A percentile compares a stretch with the other conserved stretches of the same genome.
Conservation (phyloP, 2,888 invertebrate genomes). For the Agrilus biguttatus region DNA sequence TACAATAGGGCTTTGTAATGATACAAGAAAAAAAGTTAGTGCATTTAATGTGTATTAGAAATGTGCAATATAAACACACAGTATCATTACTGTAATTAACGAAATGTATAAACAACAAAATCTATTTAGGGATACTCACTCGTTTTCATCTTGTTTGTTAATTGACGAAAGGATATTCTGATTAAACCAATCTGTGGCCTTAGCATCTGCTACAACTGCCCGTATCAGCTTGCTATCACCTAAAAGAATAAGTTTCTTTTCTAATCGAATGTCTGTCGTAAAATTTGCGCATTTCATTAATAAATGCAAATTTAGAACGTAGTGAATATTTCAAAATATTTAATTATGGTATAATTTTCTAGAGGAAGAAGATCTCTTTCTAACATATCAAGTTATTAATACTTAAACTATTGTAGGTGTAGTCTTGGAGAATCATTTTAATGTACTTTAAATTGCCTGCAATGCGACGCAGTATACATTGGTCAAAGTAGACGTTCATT, state of each 20-base stretch:
- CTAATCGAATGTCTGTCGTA: no score
- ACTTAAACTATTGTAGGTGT: no score
- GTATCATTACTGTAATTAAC: not conserved
- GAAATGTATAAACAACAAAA: not conserved
- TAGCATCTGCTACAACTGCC: conserved; percentile 76
- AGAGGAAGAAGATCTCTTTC: no score
- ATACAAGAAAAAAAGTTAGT: conserved; percentile 22
- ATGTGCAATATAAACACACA: conserved; percentile 5
- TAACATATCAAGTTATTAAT: no score
- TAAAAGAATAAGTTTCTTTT: conserved; percentile 27
- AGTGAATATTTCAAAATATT: no score
- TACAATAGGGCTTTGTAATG: conserved; percentile 58
- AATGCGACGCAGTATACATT: no score
- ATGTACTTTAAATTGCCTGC: no score
- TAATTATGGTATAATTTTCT: no score
- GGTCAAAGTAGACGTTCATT: no score
- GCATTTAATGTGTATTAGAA: conserved; percentile 9
- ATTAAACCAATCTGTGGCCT: conserved; percentile 76
- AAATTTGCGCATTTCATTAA: no score
- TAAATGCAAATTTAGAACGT: no score
- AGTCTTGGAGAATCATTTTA: no score
- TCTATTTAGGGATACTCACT: conserved; percentile 33
- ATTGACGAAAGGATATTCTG: conserved; percentile 54
- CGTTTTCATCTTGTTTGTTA: conserved; percentile 52
- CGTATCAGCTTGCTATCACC: conserved; percentile 77